Percentiles rank a stretch among this genome's conserved stretches.
phyloP scores from a whole-genome alignment of 2,888 invertebrate species.

The Silvanus unidentatus region DNA sequence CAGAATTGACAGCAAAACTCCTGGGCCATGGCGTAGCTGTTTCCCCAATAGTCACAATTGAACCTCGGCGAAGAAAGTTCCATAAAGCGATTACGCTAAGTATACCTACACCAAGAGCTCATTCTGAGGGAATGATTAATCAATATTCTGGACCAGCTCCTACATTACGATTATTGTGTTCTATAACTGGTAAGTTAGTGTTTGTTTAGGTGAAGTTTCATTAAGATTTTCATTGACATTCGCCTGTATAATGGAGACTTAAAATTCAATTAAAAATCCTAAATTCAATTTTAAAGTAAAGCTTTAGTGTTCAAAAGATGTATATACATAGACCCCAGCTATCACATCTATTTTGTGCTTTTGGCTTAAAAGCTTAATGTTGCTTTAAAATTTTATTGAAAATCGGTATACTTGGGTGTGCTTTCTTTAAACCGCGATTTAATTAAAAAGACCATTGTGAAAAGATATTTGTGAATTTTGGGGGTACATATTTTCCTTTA shows the following conservation, averaged over 20 bases:
- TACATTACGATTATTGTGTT: constrained; percentile 90
- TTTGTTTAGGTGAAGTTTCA: not conserved
- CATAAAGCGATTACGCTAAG: constrained; percentile 99
- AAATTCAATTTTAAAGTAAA: too few relatives aligned
- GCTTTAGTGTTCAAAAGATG: too few relatives aligned
- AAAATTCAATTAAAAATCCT: too few relatives aligned
- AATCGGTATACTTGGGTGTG: too few relatives aligned
- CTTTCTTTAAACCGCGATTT: too few relatives aligned
- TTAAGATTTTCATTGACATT: not conserved
- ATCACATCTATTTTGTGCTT: too few relatives aligned
- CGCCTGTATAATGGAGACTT: too few relatives aligned
- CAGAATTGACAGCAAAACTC: constrained; percentile 92
- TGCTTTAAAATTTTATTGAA: too few relatives aligned
- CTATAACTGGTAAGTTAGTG: constrained; percentile 82
- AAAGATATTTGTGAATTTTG: too few relatives aligned
- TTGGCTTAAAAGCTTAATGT: constrained; percentile 27
- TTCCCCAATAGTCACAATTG: constrained; percentile 99
- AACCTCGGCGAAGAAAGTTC: constrained; percentile 97
- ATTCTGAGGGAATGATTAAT: constrained; percentile 98
- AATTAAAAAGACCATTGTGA: too few relatives aligned
- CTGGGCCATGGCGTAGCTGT: constrained; percentile 98
- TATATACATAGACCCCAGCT: too few relatives aligned
- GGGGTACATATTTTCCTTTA: too few relatives aligned
- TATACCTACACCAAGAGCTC: constrained; percentile 95
- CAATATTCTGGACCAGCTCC: constrained; percentile 94